Base-by-base conservation (phyloP, 2,797 vertebrate genomes). In the Anableps anableps region DNA sequence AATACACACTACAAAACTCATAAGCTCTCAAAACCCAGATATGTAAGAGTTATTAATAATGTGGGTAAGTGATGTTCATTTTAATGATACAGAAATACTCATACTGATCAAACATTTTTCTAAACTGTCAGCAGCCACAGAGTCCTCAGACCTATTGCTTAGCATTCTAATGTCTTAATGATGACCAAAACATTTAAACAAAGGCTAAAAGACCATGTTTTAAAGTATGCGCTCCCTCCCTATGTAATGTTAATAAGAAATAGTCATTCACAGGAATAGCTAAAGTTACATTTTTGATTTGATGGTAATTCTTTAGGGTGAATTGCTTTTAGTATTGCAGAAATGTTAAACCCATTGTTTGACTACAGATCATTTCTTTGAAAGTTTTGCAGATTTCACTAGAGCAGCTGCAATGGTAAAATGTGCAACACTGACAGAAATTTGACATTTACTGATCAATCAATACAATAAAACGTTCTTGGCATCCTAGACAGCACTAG, bases 11-110 rank as follows among this genome's bases (percentile, higher is more conserved):
- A 60, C 8, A 76, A 66, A 62, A 66, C 45, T 45, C 43, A 48
- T 26, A 31, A 50, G 60, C 29, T 76, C 31, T 66, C 60, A 47
- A 55, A 68, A 77, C 47, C 43, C 48, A 78, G 31, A 16, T 53
- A 5, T 50, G n/a, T 23, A 38, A 29, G 23, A 53, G 29, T 68
- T 31, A 64, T 36, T 36, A 36, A 43, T 5, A 29, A 53, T 29
- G 45, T 3, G 17, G 36, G 13, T 11, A 55, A 3, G 9, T 31
- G 16, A 45, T 43, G 38, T 38, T 58, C 43, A 31, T 78, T 78
- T 72, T 7, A 72, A 34, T 16, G 29, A 17, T 72, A 34, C 64
- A 34, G 45, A 70, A 53, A 70, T 55, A 31, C 51, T 29, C 19
- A 19, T 36, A 53, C 10, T 47, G 55, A 43, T 36, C 43, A 64